These are phyloP conservation scores for Asteroscopus sphinx DNA, from an alignment of 2,888 invertebrate species.

Conservation along the genomic window DNA sequence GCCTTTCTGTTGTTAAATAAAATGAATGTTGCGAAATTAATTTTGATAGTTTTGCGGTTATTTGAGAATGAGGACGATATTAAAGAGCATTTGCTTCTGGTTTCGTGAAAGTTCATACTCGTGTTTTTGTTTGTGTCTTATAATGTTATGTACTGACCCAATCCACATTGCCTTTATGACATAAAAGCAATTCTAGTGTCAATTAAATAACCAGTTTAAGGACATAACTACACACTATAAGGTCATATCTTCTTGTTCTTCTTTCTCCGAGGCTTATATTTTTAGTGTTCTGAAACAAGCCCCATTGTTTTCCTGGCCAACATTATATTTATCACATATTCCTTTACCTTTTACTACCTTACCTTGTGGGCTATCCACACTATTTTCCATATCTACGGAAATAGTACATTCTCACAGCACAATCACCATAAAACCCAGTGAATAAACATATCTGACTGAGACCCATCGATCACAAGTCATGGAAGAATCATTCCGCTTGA, in stretches of 20 bases:
- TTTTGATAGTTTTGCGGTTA: slow-evolving; percentile 35
- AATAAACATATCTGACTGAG: slow-evolving; percentile 51
- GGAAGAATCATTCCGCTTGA: slow-evolving; percentile 44
- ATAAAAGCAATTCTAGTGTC: too few relatives aligned
- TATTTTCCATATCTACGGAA: slow-evolving; percentile 23
- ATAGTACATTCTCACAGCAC: slow-evolving; percentile 34
- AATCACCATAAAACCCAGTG: slow-evolving; percentile 52
- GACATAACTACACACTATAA: too few relatives aligned
- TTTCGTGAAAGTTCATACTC: too few relatives aligned
- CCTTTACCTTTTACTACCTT: slow-evolving; percentile 12
- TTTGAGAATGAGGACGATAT: slow-evolving; percentile 18
- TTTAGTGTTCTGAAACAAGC: too few relatives aligned
- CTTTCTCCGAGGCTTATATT: too few relatives aligned
- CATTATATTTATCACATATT: slow-evolving; percentile 21
- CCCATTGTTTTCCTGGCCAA: background rate
- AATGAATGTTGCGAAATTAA: slow-evolving; percentile 41
- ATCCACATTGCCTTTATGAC: too few relatives aligned
- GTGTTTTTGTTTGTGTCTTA: too few relatives aligned
- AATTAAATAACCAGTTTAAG: too few relatives aligned
- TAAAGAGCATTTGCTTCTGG: background rate
- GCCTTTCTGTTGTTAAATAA: slow-evolving; percentile 44
- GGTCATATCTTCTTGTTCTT: too few relatives aligned
- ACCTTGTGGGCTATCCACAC: slow-evolving; percentile 28
- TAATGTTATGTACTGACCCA: too few relatives aligned
- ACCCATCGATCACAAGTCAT: slow-evolving; percentile 53